Percentiles rank a stretch among this genome's conserved stretches.
Evolutionary conservation across 2,797 vertebrate species (phyloP).

Genomic region (Lithobates pipiens): DNA sequence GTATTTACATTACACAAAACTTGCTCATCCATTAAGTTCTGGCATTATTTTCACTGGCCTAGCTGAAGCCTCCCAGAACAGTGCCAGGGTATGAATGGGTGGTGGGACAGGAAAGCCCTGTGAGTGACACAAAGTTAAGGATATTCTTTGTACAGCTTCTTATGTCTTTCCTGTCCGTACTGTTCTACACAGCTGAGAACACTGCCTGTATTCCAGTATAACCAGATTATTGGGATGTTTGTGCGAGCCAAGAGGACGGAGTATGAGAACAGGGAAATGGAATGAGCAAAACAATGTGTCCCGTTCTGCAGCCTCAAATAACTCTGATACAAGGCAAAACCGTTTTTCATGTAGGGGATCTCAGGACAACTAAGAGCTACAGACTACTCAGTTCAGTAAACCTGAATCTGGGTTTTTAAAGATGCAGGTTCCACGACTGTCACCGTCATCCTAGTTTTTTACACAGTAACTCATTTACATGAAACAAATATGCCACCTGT

Average conservation of each 20-base stretch:
- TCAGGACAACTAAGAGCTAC: no score
- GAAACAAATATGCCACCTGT: no score
- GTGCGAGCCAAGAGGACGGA: slow-evolving; percentile 24
- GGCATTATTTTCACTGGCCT: not conserved
- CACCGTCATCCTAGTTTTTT: no score
- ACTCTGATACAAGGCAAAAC: not conserved
- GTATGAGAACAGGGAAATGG: slow-evolving; percentile 7
- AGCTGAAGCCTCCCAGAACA: not conserved
- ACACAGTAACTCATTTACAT: no score
- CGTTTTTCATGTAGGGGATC: not conserved
- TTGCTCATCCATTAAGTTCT: slow-evolving; percentile 2
- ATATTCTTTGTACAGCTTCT: not conserved
- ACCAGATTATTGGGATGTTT: slow-evolving; percentile 47
- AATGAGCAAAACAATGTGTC: not conserved
- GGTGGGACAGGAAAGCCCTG: not conserved
- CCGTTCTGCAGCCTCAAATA: not conserved
- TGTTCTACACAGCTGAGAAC: slow-evolving; percentile 28
- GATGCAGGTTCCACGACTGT: no score
- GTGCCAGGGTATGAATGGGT: not conserved
- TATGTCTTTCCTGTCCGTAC: slow-evolving; percentile 18
- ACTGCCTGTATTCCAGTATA: slow-evolving; percentile 34
- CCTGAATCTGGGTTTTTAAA: no score
- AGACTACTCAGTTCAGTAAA: no score
- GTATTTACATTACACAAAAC: not conserved
- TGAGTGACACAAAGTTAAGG: slow-evolving; percentile 2